A percentile compares a stretch with the other conserved stretches of the same genome.
Evolutionary conservation across 2,797 vertebrate genomes (phyloP).

Genomic region (Syngnathus rostellatus): DNA sequence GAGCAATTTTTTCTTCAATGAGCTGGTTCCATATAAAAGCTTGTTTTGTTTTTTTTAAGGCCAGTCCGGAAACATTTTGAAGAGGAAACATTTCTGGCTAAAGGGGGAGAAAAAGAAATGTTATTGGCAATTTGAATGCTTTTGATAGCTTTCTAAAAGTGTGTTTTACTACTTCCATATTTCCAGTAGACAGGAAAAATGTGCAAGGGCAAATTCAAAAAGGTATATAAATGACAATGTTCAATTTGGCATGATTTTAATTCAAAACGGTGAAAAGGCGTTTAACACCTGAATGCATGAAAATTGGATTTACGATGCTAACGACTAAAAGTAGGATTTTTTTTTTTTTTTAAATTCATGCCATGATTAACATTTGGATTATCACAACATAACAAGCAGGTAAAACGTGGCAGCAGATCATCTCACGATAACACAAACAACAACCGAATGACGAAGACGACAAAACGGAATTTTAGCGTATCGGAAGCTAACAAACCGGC

Average conservation of each 20-base stretch:
- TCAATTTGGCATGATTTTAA: neutral
- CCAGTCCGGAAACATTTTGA: too few relatives aligned
- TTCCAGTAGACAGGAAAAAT: too few relatives aligned
- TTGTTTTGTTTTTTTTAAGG: too few relatives aligned
- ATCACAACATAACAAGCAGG: neutral
- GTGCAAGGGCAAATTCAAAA: too few relatives aligned
- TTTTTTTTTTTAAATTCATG: neutral
- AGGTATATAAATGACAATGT: too few relatives aligned
- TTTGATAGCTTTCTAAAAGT: too few relatives aligned
- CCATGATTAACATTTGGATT: neutral
- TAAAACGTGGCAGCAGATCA: neutral
- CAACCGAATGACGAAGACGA: neutral
- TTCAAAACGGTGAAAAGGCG: neutral
- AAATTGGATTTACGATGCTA: neutral
- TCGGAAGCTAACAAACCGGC: neutral
- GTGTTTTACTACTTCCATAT: too few relatives aligned
- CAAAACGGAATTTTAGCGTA: neutral
- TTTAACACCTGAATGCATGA: neutral
- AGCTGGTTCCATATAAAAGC: too few relatives aligned
- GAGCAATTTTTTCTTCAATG: too few relatives aligned
- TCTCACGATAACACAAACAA: neutral
- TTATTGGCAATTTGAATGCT: too few relatives aligned
- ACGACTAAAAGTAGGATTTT: neutral
- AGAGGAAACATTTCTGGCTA: too few relatives aligned
- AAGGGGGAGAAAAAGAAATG: too few relatives aligned